These are phyloP conservation scores for Hemibagrus wyckioides DNA, from an alignment of 2,113 vertebrate genomes.

Conservation along the genomic window DNA sequence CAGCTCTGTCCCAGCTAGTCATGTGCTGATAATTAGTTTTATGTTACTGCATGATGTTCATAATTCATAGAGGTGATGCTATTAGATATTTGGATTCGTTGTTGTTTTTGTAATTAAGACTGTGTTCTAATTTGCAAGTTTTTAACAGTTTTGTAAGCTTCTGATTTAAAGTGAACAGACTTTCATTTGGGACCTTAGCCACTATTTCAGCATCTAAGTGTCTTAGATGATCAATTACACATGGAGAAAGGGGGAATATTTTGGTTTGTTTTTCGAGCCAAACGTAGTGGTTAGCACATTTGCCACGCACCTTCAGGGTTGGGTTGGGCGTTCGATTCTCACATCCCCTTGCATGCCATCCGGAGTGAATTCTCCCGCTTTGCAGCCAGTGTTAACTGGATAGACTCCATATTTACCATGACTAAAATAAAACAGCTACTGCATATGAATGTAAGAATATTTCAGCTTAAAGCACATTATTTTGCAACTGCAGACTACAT, in stretches of 20 bases:
- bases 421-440: background rate
- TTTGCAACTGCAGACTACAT: background rate
- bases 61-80: background rate
- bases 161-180: too few species aligned
- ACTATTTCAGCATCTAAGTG: background rate
- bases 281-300: background rate
- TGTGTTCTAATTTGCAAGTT: background rate
- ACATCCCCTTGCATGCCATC: background rate
- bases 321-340: too few species aligned
- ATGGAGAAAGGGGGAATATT: background rate
- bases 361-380: background rate
- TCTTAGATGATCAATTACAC: background rate
- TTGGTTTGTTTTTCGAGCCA: background rate
- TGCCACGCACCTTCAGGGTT: too few species aligned
- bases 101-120: background rate
- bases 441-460: background rate
- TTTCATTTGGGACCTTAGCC: background rate
- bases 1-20: background rate
- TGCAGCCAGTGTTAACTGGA: background rate
- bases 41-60: background rate
- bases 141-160: background rate
- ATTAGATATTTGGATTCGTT: background rate
- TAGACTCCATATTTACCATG: background rate
- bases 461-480: background rate
- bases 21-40: slow-evolving; percentile 4